phyloP scores from a whole-genome alignment of 1,140 invertebrate genomes.

The Drosophila sechellia region DNA sequence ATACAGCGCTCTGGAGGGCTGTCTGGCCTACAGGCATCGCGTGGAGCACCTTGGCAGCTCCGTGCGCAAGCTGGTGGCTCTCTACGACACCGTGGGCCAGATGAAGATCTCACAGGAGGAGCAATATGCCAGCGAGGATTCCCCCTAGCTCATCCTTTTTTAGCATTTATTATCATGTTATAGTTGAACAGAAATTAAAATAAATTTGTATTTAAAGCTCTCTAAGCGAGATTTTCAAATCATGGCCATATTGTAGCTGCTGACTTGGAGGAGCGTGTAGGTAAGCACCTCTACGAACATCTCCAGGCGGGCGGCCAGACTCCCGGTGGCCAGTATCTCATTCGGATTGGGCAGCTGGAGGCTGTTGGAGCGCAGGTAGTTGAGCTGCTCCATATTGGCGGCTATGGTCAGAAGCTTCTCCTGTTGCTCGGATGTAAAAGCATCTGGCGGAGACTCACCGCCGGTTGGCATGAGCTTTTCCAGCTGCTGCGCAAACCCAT shows the following conservation, averaged over 20 bases:
- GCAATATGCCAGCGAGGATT: slow-evolving; percentile 26
- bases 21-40: slow-evolving; percentile 39
- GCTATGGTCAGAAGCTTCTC: slow-evolving; percentile 40
- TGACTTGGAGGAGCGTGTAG: slow-evolving; percentile 63
- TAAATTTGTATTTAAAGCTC: not conserved
- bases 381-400: slow-evolving; percentile 62
- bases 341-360: slow-evolving; percentile 19
- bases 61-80: slow-evolving; percentile 65
- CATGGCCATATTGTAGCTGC: slow-evolving; percentile 31
- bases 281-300: slow-evolving; percentile 63
- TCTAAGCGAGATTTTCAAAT: not conserved
- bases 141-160: not conserved
- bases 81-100: slow-evolving; percentile 57
- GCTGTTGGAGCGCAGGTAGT: slow-evolving; percentile 59
- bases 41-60: slow-evolving; percentile 60
- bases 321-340: slow-evolving; percentile 25
- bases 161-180: not conserved
- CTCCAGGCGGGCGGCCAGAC: slow-evolving; percentile 39
- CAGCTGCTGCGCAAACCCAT: slow-evolving; percentile 64
- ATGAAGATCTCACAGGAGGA: slow-evolving; percentile 34
- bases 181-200: not conserved
- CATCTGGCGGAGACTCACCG: slow-evolving; percentile 26
- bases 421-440: slow-evolving; percentile 51
- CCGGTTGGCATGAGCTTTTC: slow-evolving; percentile 58
- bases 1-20: slow-evolving; percentile 34